Percentiles rank a stretch among this genome's conserved stretches.
Evolutionary conservation across 2,888 invertebrate genomes (phyloP).

Genomic region (Danaus chrysippus): DNA sequence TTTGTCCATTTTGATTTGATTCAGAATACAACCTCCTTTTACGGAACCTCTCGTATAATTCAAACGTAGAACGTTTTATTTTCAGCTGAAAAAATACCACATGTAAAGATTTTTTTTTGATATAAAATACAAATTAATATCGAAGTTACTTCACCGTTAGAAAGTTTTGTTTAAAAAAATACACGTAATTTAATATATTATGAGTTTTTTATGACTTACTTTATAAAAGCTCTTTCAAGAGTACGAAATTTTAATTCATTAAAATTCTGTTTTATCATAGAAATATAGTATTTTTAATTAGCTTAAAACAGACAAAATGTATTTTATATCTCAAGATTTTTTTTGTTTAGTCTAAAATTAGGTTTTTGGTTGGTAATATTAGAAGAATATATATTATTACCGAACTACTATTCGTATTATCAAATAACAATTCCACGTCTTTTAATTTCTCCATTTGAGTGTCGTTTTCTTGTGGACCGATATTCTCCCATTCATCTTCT

Average conservation of each 20-base stretch:
- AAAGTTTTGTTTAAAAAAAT: too few species aligned
- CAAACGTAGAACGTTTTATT: slow-evolving; percentile 64
- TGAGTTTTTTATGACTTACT: too few species aligned
- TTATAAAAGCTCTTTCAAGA: too few species aligned
- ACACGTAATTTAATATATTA: too few species aligned
- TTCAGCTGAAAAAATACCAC: slow-evolving; percentile 46
- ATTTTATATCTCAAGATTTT: too few species aligned
- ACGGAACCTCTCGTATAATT: slow-evolving; percentile 54
- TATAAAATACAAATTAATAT: too few species aligned
- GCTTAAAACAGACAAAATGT: too few species aligned
- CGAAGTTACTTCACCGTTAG: too few species aligned
- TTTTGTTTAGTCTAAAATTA: too few species aligned
- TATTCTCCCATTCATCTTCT: slow-evolving; percentile 70
- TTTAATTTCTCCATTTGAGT: slow-evolving; percentile 56
- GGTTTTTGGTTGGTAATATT: neutral
- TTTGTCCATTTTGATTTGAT: slow-evolving; percentile 34
- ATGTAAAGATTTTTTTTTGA: neutral
- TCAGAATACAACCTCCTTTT: slow-evolving; percentile 55
- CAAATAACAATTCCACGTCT: slow-evolving; percentile 75
- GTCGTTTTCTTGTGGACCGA: slow-evolving; percentile 50
- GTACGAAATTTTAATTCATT: too few species aligned
- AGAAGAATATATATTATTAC: slow-evolving; percentile 38
- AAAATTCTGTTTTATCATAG: too few species aligned
- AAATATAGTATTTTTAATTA: too few species aligned
- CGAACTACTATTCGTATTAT: slow-evolving; percentile 42